A percentile compares a stretch with the other conserved stretches of the same genome.
These are phyloP conservation scores for Sebastes hubbsi DNA, from an alignment of 2,797 vertebrate species.

Conservation along the genomic window DNA sequence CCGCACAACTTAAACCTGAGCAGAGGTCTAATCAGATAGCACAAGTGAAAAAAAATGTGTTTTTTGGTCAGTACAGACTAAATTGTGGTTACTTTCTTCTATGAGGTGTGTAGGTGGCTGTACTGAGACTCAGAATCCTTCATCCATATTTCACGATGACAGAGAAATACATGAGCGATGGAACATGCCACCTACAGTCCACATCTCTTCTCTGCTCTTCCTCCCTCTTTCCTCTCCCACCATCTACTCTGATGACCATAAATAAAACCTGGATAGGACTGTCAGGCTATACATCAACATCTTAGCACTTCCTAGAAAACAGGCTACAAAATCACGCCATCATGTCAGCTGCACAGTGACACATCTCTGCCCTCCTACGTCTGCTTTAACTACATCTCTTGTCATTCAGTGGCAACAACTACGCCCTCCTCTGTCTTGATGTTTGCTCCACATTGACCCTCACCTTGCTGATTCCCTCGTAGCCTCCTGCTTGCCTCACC, in stretches of 20 bases:
- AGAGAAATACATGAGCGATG: conserved; percentile 23
- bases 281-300: conserved; percentile 38
- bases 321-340: not conserved
- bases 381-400: not conserved
- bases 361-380: not conserved
- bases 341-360: not conserved
- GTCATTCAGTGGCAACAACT: not conserved
- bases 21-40: no score
- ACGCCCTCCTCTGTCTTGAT: not conserved
- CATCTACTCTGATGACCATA: not conserved
- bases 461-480: conserved; percentile 1
- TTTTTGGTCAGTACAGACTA: accelerated
- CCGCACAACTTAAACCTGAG: no score
- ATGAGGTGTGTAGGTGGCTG: not conserved
- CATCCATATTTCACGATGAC: conserved; percentile 32
- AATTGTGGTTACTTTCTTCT: not conserved
- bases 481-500: conserved; percentile 15
- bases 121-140: not conserved
- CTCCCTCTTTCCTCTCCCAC: not conserved
- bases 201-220: not conserved
- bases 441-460: not conserved
- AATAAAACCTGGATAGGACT: conserved; percentile 30
- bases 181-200: not conserved
- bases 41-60: accelerated
- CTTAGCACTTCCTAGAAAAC: not conserved